Evolutionary conservation across 2,888 invertebrate genomes (phyloP), one percentile per base, ranked within the genome.

Genomic region (Caenorhabditis doughertyi): DNA sequence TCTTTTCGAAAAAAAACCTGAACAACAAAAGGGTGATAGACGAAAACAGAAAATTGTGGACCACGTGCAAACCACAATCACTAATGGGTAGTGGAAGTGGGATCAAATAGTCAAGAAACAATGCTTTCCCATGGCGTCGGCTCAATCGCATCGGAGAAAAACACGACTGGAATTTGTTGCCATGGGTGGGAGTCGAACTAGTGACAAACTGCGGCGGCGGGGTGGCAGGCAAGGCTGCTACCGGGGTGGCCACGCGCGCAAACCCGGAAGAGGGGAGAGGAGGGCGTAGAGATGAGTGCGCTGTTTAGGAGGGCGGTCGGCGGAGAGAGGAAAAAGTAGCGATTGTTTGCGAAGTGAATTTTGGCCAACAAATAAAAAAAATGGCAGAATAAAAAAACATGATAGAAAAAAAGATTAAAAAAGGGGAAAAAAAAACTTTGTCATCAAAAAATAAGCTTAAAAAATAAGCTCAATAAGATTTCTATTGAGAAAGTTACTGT

Each of bases 131-230:
- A 83, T 55, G 71, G 71, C 83, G 83, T 83, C 83, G 83, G 83
- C 83, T 79, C 83, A 83, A 79, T 79, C 71, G 79, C 49, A 65
- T 56, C 68, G 70, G 4, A 18, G 29, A 60, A 27, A 49, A 4
- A 62, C 83, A 32, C 79, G 71, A 83, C 27, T 83, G 83, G 83
- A 83, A 83, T 83, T 83, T 83, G 83, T 83, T 83, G 83, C 71
- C 72, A 44, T 83, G 83, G 83, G 83, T 47, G 74, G 76, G 74
- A 23, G 13, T 68, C 83, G 79, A 83, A 70, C 83, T 42, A 39
- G 58, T 9, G 25, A 44, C 42, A n/a, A n/a, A n/a, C n/a, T n/a
- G n/a, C n/a, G n/a, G n/a, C 44, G 5, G 16, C 3, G 13, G 64
- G 9, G 21, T 39, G 35, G 21, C 70, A 8, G 25, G 2, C 47